phyloP scores from a whole-genome alignment of 2,888 invertebrate species.

The Pristionchus mayeri region DNA sequence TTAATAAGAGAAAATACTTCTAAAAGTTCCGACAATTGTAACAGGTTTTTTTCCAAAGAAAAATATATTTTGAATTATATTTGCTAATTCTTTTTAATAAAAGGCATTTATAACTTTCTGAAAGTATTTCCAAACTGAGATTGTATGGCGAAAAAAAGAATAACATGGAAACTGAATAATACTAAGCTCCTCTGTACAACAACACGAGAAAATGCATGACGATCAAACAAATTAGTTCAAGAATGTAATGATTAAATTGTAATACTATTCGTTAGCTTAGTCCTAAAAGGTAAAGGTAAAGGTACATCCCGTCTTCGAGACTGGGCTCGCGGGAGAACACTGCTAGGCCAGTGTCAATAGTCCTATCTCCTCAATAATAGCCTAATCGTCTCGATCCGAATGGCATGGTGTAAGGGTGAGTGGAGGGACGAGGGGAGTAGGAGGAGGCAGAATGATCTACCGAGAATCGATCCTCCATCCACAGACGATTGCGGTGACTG shows the following conservation, averaged over 20 bases:
- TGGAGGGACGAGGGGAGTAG: neutral
- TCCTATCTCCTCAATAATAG: neutral
- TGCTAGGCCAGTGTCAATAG: neutral
- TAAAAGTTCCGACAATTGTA: too few relatives aligned
- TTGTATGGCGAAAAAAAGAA: constrained; percentile 3
- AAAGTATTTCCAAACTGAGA: neutral
- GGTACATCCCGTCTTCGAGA: too few relatives aligned
- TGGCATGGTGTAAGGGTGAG: neutral
- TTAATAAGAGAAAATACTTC: too few relatives aligned
- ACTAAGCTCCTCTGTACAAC: constrained; percentile 38
- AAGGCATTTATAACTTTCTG: neutral
- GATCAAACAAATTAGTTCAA: neutral
- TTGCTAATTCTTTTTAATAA: too few relatives aligned
- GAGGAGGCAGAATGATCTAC: neutral
- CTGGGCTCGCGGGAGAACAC: too few relatives aligned
- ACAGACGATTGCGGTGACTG: constrained; percentile 9
- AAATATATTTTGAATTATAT: too few relatives aligned
- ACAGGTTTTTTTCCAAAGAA: too few relatives aligned
- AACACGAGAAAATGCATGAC: neutral
- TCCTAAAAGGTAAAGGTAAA: too few relatives aligned
- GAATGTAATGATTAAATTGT: neutral
- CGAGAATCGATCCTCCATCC: constrained; percentile 16
- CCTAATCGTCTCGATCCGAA: constrained; percentile 24
- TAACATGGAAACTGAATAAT: constrained; percentile 7
- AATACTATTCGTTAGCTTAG: too few relatives aligned